Conservation (phyloP, 2,113 vertebrate species). For the Eclectus roratus region DNA sequence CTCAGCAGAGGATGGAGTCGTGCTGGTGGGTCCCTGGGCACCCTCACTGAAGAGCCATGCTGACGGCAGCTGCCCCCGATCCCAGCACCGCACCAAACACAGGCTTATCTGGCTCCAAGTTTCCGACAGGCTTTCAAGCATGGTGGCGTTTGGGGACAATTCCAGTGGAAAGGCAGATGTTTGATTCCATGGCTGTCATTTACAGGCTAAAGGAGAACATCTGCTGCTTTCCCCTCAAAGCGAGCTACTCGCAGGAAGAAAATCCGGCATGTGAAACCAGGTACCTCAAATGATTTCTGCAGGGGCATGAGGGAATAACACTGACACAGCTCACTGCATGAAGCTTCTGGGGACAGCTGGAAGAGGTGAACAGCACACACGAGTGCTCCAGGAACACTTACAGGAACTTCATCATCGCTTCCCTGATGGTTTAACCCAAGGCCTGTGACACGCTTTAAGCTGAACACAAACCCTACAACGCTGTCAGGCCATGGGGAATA, state of each 20-base stretch:
- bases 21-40: neutral
- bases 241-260: rapidly evolving
- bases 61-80: neutral
- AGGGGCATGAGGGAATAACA: rapidly evolving
- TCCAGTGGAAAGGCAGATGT: slow-evolving; percentile 3
- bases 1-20: rapidly evolving
- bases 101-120: neutral
- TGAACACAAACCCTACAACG: neutral
- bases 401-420: neutral
- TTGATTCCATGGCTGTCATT: neutral
- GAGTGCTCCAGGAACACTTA: too few relatives aligned
- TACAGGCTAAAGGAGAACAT: neutral
- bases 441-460: neutral
- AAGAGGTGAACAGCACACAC: rapidly evolving
- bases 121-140: neutral
- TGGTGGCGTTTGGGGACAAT: neutral
- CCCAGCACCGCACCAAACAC: neutral
- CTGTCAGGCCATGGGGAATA: neutral
- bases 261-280: neutral
- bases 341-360: neutral
- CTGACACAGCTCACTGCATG: rapidly evolving
- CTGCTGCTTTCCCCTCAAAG: neutral
- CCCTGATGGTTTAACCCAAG: neutral
- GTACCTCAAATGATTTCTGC: neutral
- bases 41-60: rapidly evolving